Conservation (phyloP, 1,140 invertebrate genomes). For the Camponotus vicinus region DNA sequence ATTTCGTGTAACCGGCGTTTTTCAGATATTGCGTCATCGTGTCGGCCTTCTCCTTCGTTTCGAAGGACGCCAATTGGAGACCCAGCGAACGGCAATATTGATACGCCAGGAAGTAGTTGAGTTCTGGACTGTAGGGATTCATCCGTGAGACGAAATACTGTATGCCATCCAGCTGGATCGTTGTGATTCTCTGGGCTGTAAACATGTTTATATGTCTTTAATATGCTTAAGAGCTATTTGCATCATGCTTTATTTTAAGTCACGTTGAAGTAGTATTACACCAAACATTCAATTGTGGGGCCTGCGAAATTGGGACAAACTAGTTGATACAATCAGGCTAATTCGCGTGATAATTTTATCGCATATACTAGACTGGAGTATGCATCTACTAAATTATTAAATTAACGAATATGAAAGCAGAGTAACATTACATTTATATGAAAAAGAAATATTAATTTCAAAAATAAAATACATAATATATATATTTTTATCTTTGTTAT, state of each 20-base stretch:
- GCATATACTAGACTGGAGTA: not conserved
- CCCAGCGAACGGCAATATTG: conserved; percentile 95
- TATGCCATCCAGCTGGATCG: conserved; percentile 93
- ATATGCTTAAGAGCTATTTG: not conserved
- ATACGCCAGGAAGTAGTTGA: conserved; percentile 95
- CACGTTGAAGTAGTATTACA: not conserved
- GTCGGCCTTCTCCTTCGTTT: conserved; percentile 94
- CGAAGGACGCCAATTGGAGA: conserved; percentile 93
- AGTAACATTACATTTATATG: not conserved
- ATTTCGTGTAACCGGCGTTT: conserved; percentile 93
- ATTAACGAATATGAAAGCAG: not conserved
- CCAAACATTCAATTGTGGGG: not conserved
- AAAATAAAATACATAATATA: not conserved
- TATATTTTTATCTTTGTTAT: not conserved
- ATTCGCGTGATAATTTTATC: not conserved
- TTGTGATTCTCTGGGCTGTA: conserved; percentile 93
- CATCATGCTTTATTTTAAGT: not conserved
- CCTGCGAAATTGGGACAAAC: conserved; percentile 37
- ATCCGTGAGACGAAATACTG: conserved; percentile 95
- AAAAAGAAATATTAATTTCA: not conserved
- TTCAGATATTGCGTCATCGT: conserved; percentile 93
- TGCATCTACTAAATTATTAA: not conserved
- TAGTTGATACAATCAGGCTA: conserved; percentile 25
- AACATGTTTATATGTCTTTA: conserved; percentile 14
- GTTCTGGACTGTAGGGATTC: conserved; percentile 94